Percentiles rank a stretch among this genome's conserved stretches.
phyloP scores from a whole-genome alignment of 2,888 invertebrate genomes.

The Oscheius onirici region DNA sequence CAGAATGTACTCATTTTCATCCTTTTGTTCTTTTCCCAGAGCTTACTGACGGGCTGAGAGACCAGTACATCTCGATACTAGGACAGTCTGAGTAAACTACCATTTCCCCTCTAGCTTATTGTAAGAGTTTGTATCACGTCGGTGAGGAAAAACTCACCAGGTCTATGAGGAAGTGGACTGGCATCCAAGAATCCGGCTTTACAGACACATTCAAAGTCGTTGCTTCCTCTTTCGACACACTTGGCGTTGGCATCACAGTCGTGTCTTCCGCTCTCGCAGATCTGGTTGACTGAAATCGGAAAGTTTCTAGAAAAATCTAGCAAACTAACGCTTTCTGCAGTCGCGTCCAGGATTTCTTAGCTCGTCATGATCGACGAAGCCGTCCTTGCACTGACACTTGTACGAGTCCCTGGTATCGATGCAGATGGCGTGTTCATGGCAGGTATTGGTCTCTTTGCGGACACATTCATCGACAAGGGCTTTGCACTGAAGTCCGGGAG shows the following conservation, averaged over 20 bases:
- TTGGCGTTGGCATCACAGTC: conserved; percentile 63
- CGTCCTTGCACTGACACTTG: conserved; percentile 68
- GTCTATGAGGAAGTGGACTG: conserved; percentile 43
- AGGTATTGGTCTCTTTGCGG: conserved; percentile 61
- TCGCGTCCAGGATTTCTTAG: conserved; percentile 64
- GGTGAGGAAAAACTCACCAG: conserved; percentile 30
- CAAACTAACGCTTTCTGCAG: conserved; percentile 53
- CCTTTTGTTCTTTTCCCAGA: not conserved
- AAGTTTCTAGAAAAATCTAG: too few species aligned
- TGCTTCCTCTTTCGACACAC: conserved; percentile 62
- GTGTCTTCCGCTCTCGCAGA: conserved; percentile 61
- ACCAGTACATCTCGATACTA: too few species aligned
- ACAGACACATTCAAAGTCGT: conserved; percentile 64
- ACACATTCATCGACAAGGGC: conserved; percentile 68
- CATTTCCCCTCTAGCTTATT: too few species aligned
- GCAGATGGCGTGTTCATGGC: conserved; percentile 69
- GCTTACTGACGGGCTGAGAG: not conserved
- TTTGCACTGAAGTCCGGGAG: conserved; percentile 64
- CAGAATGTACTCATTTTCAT: not conserved
- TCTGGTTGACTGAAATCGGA: conserved; percentile 59
- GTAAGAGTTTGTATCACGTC: too few species aligned
- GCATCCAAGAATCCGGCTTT: conserved; percentile 64
- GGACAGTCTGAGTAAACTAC: too few species aligned
- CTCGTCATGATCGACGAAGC: conserved; percentile 66
- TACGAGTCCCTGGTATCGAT: conserved; percentile 66